Evolutionary conservation across 2,113 vertebrate species (phyloP), one percentile per base, ranked within the genome.

Genomic region (Ceyx margarethae): DNA sequence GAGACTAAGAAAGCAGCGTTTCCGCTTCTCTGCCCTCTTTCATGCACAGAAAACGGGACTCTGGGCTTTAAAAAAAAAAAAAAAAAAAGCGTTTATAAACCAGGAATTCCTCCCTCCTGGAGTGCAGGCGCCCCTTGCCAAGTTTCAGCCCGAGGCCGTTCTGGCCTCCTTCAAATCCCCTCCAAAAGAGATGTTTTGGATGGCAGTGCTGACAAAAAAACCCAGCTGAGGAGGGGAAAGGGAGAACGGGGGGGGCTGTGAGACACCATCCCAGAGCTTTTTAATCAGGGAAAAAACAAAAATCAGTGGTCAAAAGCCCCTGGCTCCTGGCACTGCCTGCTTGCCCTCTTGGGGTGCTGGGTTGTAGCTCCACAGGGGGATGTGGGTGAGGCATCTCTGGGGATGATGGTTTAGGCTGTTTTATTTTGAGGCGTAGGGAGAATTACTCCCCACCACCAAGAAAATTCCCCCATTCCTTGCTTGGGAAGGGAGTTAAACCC

Each of bases 11-110:
- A 76, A 72, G 58, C 61, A 0, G 43, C 29, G 5, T 82, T 94
- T 91, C 83, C 33, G 28, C 82, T 91, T 46, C 64, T 92, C 90
- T 87, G 85, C 91, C 23, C 28, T 82, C 93, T 82, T 89, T 92
- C 80, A 43, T 13, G 61, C 48, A 75, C 19, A 5, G 26, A 33
- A 74, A 91, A 62, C 16, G 9, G 18, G 20, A 61, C 73, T 82
- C 67, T 68, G 61, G 50, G 62, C 50, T 72, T 94, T 61, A 12
- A 21, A 77, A 72, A 53, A 16, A 33, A 33, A 33, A 33, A 35
- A 35, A 35, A 35, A 33, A 51, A 73, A 77, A n/a, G 45, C 45
- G 10, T 50, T 84, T 87, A 28, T 69, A 82, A 76, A 48, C 75
- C 13, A 82, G 31, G 56, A 79, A 87, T 85, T 58, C 31, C 29